Conservation (phyloP, 2,888 invertebrate genomes). For the Apodemia duryi region DNA sequence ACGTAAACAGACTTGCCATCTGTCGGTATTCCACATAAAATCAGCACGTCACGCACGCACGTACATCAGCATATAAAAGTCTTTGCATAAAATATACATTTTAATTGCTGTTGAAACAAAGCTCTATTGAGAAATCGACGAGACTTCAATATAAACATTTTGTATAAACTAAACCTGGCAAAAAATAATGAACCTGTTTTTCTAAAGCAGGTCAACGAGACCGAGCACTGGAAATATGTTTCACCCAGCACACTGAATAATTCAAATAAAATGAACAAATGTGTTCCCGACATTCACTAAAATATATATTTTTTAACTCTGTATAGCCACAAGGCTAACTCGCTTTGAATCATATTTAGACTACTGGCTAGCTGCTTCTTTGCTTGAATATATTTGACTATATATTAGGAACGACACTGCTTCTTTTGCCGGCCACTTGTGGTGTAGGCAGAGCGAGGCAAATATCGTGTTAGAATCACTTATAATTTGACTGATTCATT, state of each 20-base stretch:
- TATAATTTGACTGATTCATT: too few relatives aligned
- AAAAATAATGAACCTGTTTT: slow-evolving; percentile 10
- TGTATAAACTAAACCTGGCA: neutral
- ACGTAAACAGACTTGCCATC: neutral
- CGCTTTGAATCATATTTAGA: neutral
- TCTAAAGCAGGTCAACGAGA: slow-evolving; percentile 15
- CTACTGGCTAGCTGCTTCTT: neutral
- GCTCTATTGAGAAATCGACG: neutral
- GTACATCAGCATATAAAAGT: too few relatives aligned
- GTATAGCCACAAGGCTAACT: neutral
- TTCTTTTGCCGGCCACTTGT: too few relatives aligned
- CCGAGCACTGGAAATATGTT: slow-evolving; percentile 1
- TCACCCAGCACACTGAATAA: slow-evolving; percentile 4
- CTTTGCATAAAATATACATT: neutral
- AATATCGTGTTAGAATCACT: too few relatives aligned
- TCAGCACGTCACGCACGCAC: too few relatives aligned
- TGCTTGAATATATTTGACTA: too few relatives aligned
- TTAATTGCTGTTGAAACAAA: neutral
- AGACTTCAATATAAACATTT: slow-evolving; percentile 13
- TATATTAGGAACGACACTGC: too few relatives aligned
- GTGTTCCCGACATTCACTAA: slow-evolving; percentile 11
- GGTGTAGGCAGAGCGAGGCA: too few relatives aligned
- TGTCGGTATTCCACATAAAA: neutral
- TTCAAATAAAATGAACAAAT: slow-evolving; percentile 15
- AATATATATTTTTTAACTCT: slow-evolving; percentile 1